Percentiles rank a stretch among this genome's conserved stretches.
Conservation (phyloP, 2,797 vertebrate genomes). For the Gallinago stenura region DNA sequence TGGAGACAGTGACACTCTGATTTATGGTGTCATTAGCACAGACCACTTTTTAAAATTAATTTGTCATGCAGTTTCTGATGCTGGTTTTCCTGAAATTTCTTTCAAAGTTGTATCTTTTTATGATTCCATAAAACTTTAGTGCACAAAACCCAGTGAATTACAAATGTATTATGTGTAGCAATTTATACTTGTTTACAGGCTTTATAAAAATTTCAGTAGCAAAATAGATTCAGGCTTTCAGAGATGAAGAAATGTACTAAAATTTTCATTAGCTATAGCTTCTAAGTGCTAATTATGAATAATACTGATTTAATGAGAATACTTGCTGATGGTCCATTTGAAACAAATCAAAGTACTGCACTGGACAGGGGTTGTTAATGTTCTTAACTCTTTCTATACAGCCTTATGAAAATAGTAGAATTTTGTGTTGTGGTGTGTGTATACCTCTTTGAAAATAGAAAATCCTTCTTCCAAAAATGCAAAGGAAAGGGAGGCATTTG, state of each 20-base stretch:
- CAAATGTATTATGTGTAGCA: background rate
- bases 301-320: slow-evolving; percentile 50
- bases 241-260: slow-evolving; percentile 59
- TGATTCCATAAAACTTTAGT: slow-evolving; percentile 1
- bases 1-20: background rate
- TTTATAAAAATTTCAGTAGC: slow-evolving; percentile 69
- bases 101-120: slow-evolving; percentile 1
- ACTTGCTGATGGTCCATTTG: background rate
- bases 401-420: background rate
- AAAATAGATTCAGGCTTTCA: slow-evolving; percentile 37
- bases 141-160: background rate
- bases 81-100: background rate
- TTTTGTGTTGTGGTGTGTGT: background rate
- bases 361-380: background rate
- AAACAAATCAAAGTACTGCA: background rate
- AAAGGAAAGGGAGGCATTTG: background rate
- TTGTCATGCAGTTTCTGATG: background rate
- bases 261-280: slow-evolving; percentile 63
- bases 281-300: slow-evolving; percentile 55
- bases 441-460: background rate
- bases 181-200: slow-evolving; percentile 50
- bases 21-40: background rate
- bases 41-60: background rate
- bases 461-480: background rate
- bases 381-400: background rate